phyloP scores from a whole-genome alignment of 2,888 invertebrate genomes.

The Folsomia manolachei region DNA sequence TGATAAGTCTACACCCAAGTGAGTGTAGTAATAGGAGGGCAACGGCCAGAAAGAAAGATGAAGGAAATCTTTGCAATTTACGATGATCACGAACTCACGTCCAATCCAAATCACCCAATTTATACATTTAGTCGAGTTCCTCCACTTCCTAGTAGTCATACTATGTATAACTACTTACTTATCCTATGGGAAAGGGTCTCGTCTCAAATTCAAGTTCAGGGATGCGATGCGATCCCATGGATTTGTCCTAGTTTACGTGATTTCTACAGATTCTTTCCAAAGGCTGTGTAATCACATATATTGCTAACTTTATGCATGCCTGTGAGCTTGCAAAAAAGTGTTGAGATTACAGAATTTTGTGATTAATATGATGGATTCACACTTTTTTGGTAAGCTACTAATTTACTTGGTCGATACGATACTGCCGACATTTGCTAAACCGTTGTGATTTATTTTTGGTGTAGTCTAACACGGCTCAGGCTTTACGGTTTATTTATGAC shows the following conservation, averaged over 20 bases:
- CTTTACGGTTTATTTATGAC: no score
- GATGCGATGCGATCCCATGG: not conserved
- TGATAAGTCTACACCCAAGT: not conserved
- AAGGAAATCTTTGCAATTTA: constrained; percentile 20
- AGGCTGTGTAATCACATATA: not conserved
- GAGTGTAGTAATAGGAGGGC: not conserved
- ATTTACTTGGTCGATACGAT: no score
- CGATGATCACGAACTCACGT: constrained; percentile 23
- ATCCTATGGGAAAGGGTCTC: not conserved
- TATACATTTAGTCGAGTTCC: constrained; percentile 1
- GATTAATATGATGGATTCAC: no score
- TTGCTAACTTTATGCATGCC: not conserved
- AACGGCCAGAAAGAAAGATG: not conserved
- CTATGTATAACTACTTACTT: no score
- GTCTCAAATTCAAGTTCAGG: constrained; percentile 7
- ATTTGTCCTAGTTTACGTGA: constrained; percentile 11
- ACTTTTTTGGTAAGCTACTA: no score
- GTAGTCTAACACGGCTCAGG: no score
- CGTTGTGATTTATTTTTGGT: no score
- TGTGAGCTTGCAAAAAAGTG: no score
- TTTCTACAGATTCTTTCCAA: not conserved
- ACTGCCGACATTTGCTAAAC: no score
- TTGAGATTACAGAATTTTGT: no score
- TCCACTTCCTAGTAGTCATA: no score
- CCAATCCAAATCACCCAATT: constrained; percentile 16